These are phyloP conservation scores for Paraescarpia echinospica DNA, from an alignment of 1,140 invertebrate genomes.

Conservation along the genomic window DNA sequence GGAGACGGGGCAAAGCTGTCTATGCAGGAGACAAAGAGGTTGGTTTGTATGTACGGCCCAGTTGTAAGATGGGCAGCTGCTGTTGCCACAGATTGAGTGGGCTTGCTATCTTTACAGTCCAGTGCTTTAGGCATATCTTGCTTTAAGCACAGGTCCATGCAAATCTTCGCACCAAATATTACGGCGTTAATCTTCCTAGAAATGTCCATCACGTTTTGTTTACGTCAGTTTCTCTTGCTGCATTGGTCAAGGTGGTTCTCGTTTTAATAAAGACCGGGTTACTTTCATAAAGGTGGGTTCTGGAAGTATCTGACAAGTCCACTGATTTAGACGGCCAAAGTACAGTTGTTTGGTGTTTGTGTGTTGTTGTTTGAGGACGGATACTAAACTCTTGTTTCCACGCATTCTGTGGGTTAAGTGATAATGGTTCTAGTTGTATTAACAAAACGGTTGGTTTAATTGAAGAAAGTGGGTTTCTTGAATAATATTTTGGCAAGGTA, in stretches of 20 bases:
- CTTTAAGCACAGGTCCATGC: neutral
- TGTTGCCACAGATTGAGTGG: neutral
- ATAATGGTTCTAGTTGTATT: neutral
- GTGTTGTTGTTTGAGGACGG: neutral
- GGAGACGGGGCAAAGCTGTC: slow-evolving; percentile 13
- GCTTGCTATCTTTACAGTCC: neutral
- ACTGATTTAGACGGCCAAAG: neutral
- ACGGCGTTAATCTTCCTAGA: neutral
- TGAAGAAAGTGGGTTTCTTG: neutral
- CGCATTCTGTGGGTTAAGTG: neutral
- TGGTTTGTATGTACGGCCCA: slow-evolving; percentile 40
- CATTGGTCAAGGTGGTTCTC: neutral
- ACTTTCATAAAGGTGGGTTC: neutral
- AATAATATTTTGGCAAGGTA: neutral
- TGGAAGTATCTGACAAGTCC: neutral
- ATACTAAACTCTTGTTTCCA: neutral
- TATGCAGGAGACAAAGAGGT: slow-evolving; percentile 47
- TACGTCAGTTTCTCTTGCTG: neutral
- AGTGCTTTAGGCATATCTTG: neutral
- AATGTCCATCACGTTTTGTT: neutral
- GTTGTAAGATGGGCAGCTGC: neutral
- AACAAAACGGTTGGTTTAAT: neutral
- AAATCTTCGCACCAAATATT: neutral
- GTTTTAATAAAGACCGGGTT: neutral
- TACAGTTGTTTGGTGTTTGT: neutral